Evolutionary conservation across 2,113 vertebrate species (phyloP), one percentile per base, ranked within the genome.

Genomic region (Ovis aries): DNA sequence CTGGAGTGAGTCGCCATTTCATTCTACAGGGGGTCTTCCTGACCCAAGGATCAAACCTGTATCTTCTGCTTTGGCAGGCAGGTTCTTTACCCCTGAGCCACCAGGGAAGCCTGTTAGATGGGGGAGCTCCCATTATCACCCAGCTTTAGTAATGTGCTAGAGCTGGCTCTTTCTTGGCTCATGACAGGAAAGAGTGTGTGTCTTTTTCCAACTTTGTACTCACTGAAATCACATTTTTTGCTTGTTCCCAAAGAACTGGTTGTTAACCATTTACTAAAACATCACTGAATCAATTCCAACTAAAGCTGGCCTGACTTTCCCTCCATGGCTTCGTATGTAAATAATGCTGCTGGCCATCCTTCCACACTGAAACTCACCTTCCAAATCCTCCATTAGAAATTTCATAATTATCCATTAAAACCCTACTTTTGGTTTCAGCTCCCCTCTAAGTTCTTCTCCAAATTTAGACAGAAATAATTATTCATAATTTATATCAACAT

Each of bases 391-490:
- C 33, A 7, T 21, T 77, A 11, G 23, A 88, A 89, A 94, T 43
- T 5, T 60, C 50, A 25, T 89, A 57, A 27, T 81, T 87, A 62
- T 33, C 14, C 33, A 23, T 45, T 81, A n/a, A 82, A 71, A 31
- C 5, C 11, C 2, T 71, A 86, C 71, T 67, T 43, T 40, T 59
- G 5, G 80, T 12, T 0, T 92, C 17, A 94, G 6, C 17, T 87
- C 9, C 52, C 36, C 27, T 33, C 10, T 94, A 40, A 95, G 67
- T 88, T 93, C 3, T 94, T 91, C 43, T 94, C 40, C 17, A 78
- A 36, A 48, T 90, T 88, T 45, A 60, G 21, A n/a, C 21, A 71
- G 59, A 85, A 78, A 89, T 89, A 74, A 53, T 94, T 50, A 27
- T 71, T 84, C 40, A 36, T 59, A 48, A 55, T 62, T 87, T 55